These are phyloP conservation scores for Sternarchorhynchus goeldii DNA, from an alignment of 2,797 vertebrate species.

Conservation along the genomic window DNA sequence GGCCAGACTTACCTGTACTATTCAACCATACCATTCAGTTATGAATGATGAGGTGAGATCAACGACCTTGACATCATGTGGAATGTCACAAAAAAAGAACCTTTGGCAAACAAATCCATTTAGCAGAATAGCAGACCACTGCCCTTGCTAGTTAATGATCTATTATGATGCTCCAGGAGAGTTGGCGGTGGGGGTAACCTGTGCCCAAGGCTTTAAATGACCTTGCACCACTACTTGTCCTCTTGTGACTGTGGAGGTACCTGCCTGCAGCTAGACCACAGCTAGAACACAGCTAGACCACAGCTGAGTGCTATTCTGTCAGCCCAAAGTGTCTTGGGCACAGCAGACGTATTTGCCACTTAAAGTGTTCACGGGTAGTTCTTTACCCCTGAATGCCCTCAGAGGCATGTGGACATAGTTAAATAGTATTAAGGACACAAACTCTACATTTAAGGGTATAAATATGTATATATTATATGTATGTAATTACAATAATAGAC, in stretches of 20 bases:
- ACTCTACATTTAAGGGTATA: constrained; percentile 42
- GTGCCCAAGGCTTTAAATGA: constrained; percentile 40
- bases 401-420: constrained; percentile 42
- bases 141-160: constrained; percentile 35
- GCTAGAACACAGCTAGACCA: constrained; percentile 47
- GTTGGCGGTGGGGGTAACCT: constrained; percentile 57
- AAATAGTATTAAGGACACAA: constrained; percentile 33
- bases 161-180: constrained; percentile 36
- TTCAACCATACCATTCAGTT: not conserved
- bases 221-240: constrained; percentile 34
- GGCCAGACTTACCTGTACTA: not conserved
- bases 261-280: constrained; percentile 50
- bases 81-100: constrained; percentile 32
- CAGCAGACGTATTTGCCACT: constrained; percentile 41
- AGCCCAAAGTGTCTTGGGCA: constrained; percentile 51
- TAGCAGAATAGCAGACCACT: constrained; percentile 7
- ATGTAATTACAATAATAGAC: constrained; percentile 1
- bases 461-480: constrained; percentile 43
- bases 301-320: constrained; percentile 67
- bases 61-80: constrained; percentile 27
- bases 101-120: constrained; percentile 28
- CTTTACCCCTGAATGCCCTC: constrained; percentile 29
- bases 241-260: constrained; percentile 47
- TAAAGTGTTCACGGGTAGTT: constrained; percentile 48
- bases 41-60: constrained; percentile 17